phyloP scores from a whole-genome alignment of 1,140 invertebrate species.

The Andrena cerasifolii region DNA sequence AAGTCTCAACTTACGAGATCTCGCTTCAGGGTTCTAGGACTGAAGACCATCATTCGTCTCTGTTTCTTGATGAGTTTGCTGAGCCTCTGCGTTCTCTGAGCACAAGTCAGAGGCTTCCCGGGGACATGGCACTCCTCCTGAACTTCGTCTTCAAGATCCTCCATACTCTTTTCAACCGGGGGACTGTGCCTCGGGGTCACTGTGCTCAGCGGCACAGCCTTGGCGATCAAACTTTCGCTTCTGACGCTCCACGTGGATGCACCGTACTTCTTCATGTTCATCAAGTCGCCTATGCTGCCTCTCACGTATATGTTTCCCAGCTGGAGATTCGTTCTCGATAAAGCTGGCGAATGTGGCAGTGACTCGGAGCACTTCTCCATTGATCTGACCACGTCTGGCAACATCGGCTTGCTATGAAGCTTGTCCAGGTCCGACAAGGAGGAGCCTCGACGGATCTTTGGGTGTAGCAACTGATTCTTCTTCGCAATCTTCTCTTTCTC shows the following conservation, averaged over 20 bases:
- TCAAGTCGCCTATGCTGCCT: slow-evolving; percentile 89
- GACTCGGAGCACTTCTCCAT: slow-evolving; percentile 82
- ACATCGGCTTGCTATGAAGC: slow-evolving; percentile 75
- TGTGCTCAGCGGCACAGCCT: slow-evolving; percentile 87
- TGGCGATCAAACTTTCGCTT: slow-evolving; percentile 86
- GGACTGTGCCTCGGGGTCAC: slow-evolving; percentile 84
- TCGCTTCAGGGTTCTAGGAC: slow-evolving; percentile 29
- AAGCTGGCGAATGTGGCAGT: slow-evolving; percentile 82
- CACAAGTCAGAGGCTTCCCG: slow-evolving; percentile 82
- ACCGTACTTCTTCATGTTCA: slow-evolving; percentile 89
- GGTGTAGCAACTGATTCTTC: slow-evolving; percentile 72
- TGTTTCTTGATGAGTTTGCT: slow-evolving; percentile 85
- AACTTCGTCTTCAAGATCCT: slow-evolving; percentile 78
- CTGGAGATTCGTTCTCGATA: slow-evolving; percentile 81
- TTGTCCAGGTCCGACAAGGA: slow-evolving; percentile 89
- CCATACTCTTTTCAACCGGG: slow-evolving; percentile 62
- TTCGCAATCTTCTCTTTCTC: slow-evolving; percentile 66
- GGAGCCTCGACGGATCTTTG: slow-evolving; percentile 86
- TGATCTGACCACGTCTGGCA: slow-evolving; percentile 82
- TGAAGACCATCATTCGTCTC: slow-evolving; percentile 64
- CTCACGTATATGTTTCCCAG: slow-evolving; percentile 80
- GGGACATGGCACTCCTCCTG: slow-evolving; percentile 65
- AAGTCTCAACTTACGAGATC: slow-evolving; percentile 46
- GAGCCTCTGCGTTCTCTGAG: slow-evolving; percentile 86
- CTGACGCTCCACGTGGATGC: slow-evolving; percentile 86